Conservation (phyloP, 2,797 vertebrate species). For the Lithobates pipiens region DNA sequence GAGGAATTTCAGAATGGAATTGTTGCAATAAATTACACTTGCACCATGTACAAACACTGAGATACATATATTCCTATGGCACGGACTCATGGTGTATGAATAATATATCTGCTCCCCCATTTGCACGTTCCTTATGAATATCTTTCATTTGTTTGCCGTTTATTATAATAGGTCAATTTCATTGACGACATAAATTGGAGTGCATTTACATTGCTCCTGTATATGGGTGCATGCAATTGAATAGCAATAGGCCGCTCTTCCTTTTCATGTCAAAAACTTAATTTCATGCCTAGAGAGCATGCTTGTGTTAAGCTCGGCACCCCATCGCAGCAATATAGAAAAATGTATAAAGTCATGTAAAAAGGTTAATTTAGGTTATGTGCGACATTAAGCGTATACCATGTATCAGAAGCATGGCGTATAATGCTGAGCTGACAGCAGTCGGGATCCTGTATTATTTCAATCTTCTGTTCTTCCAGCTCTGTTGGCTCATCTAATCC, state of each 20-base stretch:
- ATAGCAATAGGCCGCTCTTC: slow-evolving; percentile 42
- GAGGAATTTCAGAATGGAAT: neutral
- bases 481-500: neutral
- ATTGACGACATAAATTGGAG: slow-evolving; percentile 75
- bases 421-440: slow-evolving; percentile 15
- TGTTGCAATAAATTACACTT: neutral
- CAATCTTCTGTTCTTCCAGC: neutral
- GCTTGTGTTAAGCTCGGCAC: slow-evolving; percentile 33
- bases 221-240: slow-evolving; percentile 71
- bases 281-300: slow-evolving; percentile 57
- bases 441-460: neutral
- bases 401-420: neutral
- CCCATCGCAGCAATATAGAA: neutral
- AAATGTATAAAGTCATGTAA: slow-evolving; percentile 33
- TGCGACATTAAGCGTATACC: slow-evolving; percentile 27
- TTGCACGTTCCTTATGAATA: slow-evolving; percentile 56
- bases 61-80: neutral
- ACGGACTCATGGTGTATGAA: neutral
- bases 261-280: slow-evolving; percentile 43
- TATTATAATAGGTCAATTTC: slow-evolving; percentile 25
- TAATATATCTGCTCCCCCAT: neutral
- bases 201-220: slow-evolving; percentile 71
- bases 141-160: slow-evolving; percentile 30
- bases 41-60: neutral
- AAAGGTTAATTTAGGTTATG: slow-evolving; percentile 53